phyloP scores from a whole-genome alignment of 30 jellyfish, hydroid and myxozoan genomes.

The Turritopsis rubra region DNA sequence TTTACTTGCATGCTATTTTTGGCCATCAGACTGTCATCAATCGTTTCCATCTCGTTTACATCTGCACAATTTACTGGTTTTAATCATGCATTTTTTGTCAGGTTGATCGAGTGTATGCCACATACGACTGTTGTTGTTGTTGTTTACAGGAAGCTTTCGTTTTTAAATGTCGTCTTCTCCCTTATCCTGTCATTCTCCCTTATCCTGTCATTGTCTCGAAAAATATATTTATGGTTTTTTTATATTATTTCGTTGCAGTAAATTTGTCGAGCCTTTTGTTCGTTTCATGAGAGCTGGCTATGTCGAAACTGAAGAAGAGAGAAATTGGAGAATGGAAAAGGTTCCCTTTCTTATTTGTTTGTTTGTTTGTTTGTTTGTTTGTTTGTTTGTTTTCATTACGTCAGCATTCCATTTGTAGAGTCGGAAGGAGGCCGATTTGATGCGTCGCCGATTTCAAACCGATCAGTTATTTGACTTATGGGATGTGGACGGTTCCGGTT shows the following conservation, averaged over 20 bases:
- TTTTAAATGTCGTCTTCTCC: not conserved
- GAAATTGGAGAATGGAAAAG: slow-evolving; percentile 49
- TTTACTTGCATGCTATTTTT: not conserved
- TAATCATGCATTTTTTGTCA: not conserved
- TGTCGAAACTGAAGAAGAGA: slow-evolving; percentile 79
- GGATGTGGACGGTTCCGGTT: slow-evolving; percentile 94
- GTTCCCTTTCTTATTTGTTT: slow-evolving; percentile 10
- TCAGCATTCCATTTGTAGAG: slow-evolving; percentile 30
- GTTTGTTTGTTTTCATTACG: not conserved
- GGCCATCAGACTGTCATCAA: not conserved
- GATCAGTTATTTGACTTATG: slow-evolving; percentile 84
- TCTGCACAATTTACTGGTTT: not conserved
- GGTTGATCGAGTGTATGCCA: not conserved
- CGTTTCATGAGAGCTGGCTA: slow-evolving; percentile 71
- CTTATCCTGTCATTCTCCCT: not conserved
- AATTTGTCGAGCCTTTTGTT: slow-evolving; percentile 58
- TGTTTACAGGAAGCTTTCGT: not conserved
- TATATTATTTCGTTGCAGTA: slow-evolving; percentile 21
- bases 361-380: not conserved
- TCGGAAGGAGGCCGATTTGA: slow-evolving; percentile 58
- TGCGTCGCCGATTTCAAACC: slow-evolving; percentile 60
- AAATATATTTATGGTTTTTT: not conserved
- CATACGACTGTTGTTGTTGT: not conserved
- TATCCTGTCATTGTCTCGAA: not conserved
- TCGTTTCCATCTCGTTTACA: not conserved